These are phyloP conservation scores for Psilopsiagon aurifrons DNA, from an alignment of 2,113 vertebrate genomes.

Conservation along the genomic window DNA sequence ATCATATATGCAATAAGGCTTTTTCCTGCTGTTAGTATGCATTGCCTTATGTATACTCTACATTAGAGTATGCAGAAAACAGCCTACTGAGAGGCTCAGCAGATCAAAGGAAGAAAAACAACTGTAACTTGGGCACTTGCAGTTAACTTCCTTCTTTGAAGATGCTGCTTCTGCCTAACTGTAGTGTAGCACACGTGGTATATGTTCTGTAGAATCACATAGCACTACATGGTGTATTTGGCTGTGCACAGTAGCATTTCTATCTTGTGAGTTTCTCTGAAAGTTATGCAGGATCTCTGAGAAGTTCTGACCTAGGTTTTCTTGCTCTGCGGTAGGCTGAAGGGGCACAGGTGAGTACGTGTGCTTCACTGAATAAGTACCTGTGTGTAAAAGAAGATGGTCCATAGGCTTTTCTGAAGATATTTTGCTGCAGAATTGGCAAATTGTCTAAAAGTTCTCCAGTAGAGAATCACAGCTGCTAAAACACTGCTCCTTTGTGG, in stretches of 20 bases:
- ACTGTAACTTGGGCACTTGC: not conserved
- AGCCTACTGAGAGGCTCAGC: not conserved
- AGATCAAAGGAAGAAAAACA: not conserved
- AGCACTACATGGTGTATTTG: not conserved
- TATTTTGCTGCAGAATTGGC: not conserved
- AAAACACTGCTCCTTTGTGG: not conserved
- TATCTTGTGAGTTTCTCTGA: not conserved
- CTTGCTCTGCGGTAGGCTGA: not conserved
- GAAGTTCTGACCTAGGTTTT: not conserved
- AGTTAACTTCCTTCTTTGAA: not conserved
- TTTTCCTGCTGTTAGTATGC: not conserved
- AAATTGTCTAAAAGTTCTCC: not conserved
- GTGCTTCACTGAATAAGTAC: not conserved
- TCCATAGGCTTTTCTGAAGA: not conserved
- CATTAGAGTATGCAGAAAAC: not conserved
- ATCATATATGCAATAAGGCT: not conserved
- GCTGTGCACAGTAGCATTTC: not conserved
- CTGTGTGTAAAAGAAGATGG: not conserved
- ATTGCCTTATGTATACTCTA: not conserved
- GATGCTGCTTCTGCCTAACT: not conserved
- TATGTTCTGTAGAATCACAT: not conserved
- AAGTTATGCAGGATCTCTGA: not conserved
- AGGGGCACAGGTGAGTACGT: not conserved
- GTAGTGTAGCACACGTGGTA: rapidly evolving
- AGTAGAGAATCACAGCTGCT: not conserved